Percentiles rank a stretch among this genome's conserved stretches.
These are phyloP conservation scores for Dynastes hyllus DNA, from an alignment of 2,888 invertebrate genomes.

Conservation along the genomic window DNA sequence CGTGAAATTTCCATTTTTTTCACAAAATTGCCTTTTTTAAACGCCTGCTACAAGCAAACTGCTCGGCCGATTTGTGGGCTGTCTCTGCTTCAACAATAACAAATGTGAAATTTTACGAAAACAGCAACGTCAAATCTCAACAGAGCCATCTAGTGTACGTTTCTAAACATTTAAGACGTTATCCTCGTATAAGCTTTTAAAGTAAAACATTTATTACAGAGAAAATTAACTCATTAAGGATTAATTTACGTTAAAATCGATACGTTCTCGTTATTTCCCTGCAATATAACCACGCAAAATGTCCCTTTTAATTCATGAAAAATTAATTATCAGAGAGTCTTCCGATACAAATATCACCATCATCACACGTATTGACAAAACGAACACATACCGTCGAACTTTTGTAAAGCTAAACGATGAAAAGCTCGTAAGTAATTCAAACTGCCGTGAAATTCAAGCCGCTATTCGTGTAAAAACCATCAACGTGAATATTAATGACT, in stretches of 20 bases:
- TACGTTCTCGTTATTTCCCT: neutral
- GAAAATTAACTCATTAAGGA: too few relatives aligned
- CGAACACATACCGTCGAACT: slow-evolving; percentile 20
- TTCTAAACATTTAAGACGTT: too few relatives aligned
- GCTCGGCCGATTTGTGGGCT: too few relatives aligned
- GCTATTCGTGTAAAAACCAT: slow-evolving; percentile 42
- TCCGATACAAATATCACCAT: neutral
- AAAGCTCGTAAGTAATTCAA: slow-evolving; percentile 46
- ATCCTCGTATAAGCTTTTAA: too few relatives aligned
- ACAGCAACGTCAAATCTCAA: too few relatives aligned
- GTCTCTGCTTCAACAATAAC: too few relatives aligned
- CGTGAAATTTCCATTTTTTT: too few relatives aligned
- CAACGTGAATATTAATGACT: slow-evolving; percentile 47
- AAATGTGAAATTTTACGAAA: too few relatives aligned
- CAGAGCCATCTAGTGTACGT: too few relatives aligned
- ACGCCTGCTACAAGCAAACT: too few relatives aligned
- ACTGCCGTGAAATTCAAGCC: slow-evolving; percentile 39
- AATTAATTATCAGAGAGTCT: slow-evolving; percentile 22
- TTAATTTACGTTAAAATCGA: neutral
- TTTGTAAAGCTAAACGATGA: slow-evolving; percentile 32
- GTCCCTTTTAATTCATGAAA: slow-evolving; percentile 18
- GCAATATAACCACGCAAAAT: neutral
- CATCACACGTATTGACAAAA: slow-evolving; percentile 21
- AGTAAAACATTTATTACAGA: too few relatives aligned
- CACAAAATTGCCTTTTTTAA: too few relatives aligned